Percentiles rank a stretch among this genome's conserved stretches.
Evolutionary conservation across 35 echinoderm and acorn worm genomes (phyloP).

Genomic region (Strongylocentrotus purpuratus): DNA sequence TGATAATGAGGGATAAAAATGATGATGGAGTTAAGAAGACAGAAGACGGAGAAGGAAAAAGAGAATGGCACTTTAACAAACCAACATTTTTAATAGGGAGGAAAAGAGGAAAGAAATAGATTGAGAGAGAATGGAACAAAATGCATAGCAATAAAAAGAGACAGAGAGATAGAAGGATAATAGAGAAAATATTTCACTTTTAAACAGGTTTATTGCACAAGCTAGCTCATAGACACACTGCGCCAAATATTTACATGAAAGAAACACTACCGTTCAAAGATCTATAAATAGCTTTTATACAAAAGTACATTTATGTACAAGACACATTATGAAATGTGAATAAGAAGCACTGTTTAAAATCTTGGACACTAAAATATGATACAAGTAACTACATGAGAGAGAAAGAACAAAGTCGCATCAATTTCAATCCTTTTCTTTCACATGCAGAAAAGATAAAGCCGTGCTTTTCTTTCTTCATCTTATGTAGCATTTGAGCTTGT

Average conservation of each 20-base stretch:
- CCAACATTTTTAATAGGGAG: neutral
- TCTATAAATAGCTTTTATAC: neutral
- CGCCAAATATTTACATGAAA: neutral
- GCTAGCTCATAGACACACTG: neutral
- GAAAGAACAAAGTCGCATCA: no score
- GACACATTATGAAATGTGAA: no score
- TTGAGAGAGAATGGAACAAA: neutral
- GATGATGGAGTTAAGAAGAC: neutral
- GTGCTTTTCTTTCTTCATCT: no score
- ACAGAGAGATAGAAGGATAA: neutral
- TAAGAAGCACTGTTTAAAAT: no score
- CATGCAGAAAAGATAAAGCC: no score
- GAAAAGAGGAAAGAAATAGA: neutral
- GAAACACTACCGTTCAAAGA: neutral
- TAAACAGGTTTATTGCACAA: conserved; percentile 4
- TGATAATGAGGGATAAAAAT: neutral
- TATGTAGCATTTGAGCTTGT: no score
- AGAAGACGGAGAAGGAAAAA: neutral
- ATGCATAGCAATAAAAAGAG: neutral
- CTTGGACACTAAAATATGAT: no score
- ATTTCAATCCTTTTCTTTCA: no score
- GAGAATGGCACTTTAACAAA: neutral
- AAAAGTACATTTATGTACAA: no score
- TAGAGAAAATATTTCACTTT: neutral
- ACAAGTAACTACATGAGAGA: no score